A percentile compares a stretch with the other conserved stretches of the same genome.
phyloP scores from a whole-genome alignment of 2,888 invertebrate genomes.

The Catocala nupta region DNA sequence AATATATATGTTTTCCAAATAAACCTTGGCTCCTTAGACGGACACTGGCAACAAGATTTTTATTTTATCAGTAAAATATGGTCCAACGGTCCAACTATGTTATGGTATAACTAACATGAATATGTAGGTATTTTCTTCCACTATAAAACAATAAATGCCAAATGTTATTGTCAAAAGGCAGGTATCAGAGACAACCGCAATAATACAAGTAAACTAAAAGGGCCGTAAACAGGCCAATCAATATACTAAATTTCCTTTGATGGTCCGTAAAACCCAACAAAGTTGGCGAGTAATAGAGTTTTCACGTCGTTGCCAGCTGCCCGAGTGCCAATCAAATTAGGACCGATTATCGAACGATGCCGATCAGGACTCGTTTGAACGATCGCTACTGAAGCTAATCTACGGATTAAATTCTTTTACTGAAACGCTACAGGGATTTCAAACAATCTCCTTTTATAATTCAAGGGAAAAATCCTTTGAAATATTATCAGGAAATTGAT shows the following conservation, averaged over 20 bases:
- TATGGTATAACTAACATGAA: too few relatives aligned
- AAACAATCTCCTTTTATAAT: conserved; percentile 45
- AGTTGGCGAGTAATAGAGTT: conserved; percentile 75
- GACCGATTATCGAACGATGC: conserved; percentile 71
- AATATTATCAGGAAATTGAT: conserved; percentile 43
- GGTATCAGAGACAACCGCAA: conserved; percentile 28
- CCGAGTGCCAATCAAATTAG: conserved; percentile 83
- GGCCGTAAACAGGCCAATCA: conserved; percentile 63
- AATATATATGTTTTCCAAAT: too few relatives aligned
- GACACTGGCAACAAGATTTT: too few relatives aligned
- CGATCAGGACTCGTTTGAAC: conserved; percentile 66
- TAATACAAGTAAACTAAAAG: conserved; percentile 32
- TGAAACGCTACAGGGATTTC: conserved; percentile 56
- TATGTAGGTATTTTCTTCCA: too few relatives aligned
- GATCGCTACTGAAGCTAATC: conserved; percentile 68
- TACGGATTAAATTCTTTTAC: conserved; percentile 73
- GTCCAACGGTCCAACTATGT: too few relatives aligned
- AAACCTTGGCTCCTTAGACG: too few relatives aligned
- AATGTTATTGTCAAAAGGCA: conserved; percentile 9
- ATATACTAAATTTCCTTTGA: conserved; percentile 65
- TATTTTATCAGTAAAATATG: too few relatives aligned
- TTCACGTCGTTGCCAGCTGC: conserved; percentile 79
- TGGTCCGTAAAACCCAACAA: conserved; percentile 66
- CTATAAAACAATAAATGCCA: too few relatives aligned
- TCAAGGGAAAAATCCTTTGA: conserved; percentile 35